These are phyloP conservation scores for Nephrotoma appendiculata DNA, from an alignment of 2,888 invertebrate species.

Conservation along the genomic window DNA sequence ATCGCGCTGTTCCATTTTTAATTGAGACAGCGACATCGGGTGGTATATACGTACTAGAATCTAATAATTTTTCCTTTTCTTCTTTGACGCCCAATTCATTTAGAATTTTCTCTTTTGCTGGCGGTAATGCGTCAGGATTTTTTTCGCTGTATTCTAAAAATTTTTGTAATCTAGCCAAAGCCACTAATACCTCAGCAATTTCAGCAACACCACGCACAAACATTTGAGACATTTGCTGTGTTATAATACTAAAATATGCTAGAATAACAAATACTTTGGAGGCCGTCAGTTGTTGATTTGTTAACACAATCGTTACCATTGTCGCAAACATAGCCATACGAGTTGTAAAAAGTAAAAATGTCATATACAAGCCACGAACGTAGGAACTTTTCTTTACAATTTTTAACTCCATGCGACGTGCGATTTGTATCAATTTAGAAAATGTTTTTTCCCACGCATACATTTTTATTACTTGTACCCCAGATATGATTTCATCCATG, in stretches of 20 bases:
- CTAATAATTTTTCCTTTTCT: constrained; percentile 6
- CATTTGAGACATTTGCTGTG: constrained; percentile 42
- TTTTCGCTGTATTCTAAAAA: constrained; percentile 32
- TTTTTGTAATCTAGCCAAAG: constrained; percentile 48
- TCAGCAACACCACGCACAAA: constrained; percentile 56
- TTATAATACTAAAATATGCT: constrained; percentile 38
- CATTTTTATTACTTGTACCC: constrained; percentile 75
- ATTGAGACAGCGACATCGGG: constrained; percentile 11
- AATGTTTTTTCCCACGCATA: constrained; percentile 86
- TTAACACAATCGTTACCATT: constrained; percentile 50
- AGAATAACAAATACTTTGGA: constrained; percentile 50
- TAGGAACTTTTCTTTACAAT: constrained; percentile 47
- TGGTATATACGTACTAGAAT: constrained; percentile 19
- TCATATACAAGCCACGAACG: constrained; percentile 51
- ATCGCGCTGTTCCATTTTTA: constrained; percentile 32
- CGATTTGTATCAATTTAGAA: constrained; percentile 51
- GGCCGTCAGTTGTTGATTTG: constrained; percentile 51
- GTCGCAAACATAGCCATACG: constrained; percentile 64
- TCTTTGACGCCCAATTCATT: constrained; percentile 7
- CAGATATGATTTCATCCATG: constrained; percentile 60
- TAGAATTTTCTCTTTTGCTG: constrained; percentile 8
- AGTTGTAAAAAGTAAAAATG: constrained; percentile 67
- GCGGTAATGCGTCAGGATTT: neutral
- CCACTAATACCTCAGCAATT: constrained; percentile 64
- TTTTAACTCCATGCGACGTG: constrained; percentile 46